phyloP scores from a whole-genome alignment of 2,797 vertebrate genomes.

The Chrosomus eos region DNA sequence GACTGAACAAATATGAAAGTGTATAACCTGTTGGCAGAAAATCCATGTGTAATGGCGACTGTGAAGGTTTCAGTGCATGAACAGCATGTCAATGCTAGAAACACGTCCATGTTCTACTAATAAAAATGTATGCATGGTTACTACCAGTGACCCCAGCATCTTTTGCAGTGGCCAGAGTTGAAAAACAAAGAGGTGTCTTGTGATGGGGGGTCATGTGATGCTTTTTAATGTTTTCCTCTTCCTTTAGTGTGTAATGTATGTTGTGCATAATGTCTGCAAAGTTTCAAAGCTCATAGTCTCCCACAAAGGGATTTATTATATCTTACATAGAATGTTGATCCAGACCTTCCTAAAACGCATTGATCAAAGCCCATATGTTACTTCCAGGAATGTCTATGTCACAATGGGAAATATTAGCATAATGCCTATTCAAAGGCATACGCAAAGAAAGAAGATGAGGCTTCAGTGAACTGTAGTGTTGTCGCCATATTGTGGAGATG shows the following conservation, averaged over 20 bases:
- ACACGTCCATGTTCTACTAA: slow-evolving; percentile 22
- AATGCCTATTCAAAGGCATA: background rate
- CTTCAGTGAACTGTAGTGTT: background rate
- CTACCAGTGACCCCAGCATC: slow-evolving; percentile 9
- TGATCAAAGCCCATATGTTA: background rate
- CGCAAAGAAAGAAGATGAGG: background rate
- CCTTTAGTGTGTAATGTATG: background rate
- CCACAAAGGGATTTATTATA: background rate
- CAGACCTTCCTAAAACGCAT: background rate
- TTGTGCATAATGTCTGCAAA: background rate
- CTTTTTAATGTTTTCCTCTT: background rate
- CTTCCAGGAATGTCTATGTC: background rate
- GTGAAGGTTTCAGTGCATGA: slow-evolving; percentile 41
- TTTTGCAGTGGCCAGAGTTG: background rate
- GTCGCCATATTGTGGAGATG: background rate
- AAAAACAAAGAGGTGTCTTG: background rate
- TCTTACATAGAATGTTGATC: too few relatives aligned
- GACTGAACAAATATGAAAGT: slow-evolving; percentile 46
- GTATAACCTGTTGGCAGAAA: slow-evolving; percentile 11
- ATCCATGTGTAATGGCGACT: slow-evolving; percentile 47
- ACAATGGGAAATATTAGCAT: background rate
- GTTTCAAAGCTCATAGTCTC: background rate
- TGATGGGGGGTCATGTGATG: too few relatives aligned
- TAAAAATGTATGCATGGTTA: slow-evolving; percentile 41
- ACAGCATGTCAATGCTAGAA: slow-evolving; percentile 46